Percentiles rank a stretch among this genome's conserved stretches.
These are phyloP conservation scores for Gymnobelideus leadbeateri DNA, from an alignment of 2,113 vertebrate genomes.

Conservation along the genomic window DNA sequence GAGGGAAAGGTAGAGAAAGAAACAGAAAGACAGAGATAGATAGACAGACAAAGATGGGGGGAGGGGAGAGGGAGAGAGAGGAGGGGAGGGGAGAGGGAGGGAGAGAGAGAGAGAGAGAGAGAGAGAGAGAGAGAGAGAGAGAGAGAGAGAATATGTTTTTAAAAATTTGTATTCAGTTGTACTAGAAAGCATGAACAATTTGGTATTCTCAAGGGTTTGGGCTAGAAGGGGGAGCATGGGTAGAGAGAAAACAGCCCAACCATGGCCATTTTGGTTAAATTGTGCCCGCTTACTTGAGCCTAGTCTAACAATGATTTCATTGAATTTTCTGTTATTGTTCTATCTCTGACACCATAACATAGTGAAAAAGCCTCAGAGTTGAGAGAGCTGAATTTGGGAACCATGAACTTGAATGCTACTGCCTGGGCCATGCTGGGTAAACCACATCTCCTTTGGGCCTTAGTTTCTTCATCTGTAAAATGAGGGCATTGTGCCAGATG, in stretches of 20 bases:
- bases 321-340: background rate
- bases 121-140: background rate
- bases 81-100: background rate
- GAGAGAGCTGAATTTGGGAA: background rate
- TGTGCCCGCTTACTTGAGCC: background rate
- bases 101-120: background rate
- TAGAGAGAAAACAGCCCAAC: background rate
- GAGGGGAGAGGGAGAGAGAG: slow-evolving; percentile 23
- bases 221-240: background rate
- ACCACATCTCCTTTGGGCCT: background rate
- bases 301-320: slow-evolving; percentile 26
- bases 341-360: background rate
- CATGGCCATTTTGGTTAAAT: background rate
- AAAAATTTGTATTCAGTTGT: background rate
- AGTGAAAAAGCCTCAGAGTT: background rate
- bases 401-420: background rate
- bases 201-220: slow-evolving; percentile 6
- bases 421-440: background rate
- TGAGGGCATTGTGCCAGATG: background rate
- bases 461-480: background rate
- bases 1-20: background rate
- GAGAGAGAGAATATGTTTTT: slow-evolving; percentile 37
- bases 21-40: background rate
- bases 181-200: background rate
- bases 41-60: too few relatives aligned